Base-by-base conservation (phyloP, 2,888 invertebrate species). In the Volucella inflata region DNA sequence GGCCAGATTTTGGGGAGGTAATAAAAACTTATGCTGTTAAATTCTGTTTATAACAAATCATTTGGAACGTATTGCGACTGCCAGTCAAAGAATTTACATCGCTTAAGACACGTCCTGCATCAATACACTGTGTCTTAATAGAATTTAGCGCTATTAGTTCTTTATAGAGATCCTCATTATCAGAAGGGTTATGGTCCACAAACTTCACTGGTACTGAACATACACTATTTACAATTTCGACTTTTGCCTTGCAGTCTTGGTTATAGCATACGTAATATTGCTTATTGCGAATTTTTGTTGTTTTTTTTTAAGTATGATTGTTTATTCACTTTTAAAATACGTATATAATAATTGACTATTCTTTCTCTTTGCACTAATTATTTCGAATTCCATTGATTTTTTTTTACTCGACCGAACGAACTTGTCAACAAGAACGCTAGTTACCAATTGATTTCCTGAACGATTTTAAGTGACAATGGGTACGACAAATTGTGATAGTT, bases 41-140 rank as follows among this genome's bases (percentile, higher is more conserved):
- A 21, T 21, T 21, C 21, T 21, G 21, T 2, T 21, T 21, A 2
- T 1, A 21, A 21, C 21, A 53, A 53, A 53, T 12, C 30, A 12
- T 30, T 21, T 53, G 53, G 21, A 21, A 53, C 2, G 30, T 53
- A 53, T 30, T 53, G 17, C 53, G 53, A 53, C 21, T 53, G 12
- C 53, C 53, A 30, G 8, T 53, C 14, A 53, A 30, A 11, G 53
- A 4, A 30, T 53, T 53, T 8, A 53, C 12, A 53, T 53, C 53
- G 21, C 53, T 53, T 30, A 53, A 53, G 30, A 53, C 53, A 30
- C 53, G 53, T 21, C 53, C 53, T 53, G 53, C 53, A 12, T 53
- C 53, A 53, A 53, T 21, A 53, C 53, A 21, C 11, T 53, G 21
- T 12, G 53, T 53, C 12, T 21, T 21, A 12, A 53, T 53, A 53